Evolutionary conservation across 2,113 vertebrate species (phyloP).

Genomic region (Dipodomys stephensi): DNA sequence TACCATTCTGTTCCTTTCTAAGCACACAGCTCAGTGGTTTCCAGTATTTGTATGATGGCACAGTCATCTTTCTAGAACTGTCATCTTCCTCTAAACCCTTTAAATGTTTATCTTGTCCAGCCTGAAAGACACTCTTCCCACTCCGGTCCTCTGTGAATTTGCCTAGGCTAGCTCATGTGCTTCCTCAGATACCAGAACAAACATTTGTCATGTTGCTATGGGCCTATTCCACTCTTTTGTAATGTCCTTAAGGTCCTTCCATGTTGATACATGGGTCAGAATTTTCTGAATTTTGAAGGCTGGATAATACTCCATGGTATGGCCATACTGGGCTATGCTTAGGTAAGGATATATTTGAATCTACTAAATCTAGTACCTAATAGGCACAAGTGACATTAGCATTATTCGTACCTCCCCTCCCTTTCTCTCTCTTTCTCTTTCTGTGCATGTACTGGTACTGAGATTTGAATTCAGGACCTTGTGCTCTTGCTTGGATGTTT

Average conservation of each 20-base stretch:
- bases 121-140: too few relatives aligned
- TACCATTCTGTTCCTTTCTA: neutral
- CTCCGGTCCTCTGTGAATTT: neutral
- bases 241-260: neutral
- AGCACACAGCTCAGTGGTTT: neutral
- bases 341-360: neutral
- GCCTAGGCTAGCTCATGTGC: neutral
- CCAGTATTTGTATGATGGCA: neutral
- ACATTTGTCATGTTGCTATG: neutral
- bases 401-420: too few relatives aligned
- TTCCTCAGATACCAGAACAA: neutral
- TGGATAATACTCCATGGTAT: neutral
- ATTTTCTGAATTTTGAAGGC: neutral
- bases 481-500: too few relatives aligned
- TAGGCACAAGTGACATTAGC: too few relatives aligned
- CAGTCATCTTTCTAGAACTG: neutral
- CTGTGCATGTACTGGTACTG: too few relatives aligned
- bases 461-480: too few relatives aligned
- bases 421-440: too few relatives aligned
- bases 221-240: neutral
- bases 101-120: rapidly evolving
- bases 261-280: neutral
- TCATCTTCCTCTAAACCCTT: neutral
- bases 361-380: too few relatives aligned
- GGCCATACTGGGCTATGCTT: neutral